Percentiles rank a stretch among this genome's conserved stretches.
These are phyloP conservation scores for Nomada fucata DNA, from an alignment of 2,888 invertebrate species.

Conservation along the genomic window DNA sequence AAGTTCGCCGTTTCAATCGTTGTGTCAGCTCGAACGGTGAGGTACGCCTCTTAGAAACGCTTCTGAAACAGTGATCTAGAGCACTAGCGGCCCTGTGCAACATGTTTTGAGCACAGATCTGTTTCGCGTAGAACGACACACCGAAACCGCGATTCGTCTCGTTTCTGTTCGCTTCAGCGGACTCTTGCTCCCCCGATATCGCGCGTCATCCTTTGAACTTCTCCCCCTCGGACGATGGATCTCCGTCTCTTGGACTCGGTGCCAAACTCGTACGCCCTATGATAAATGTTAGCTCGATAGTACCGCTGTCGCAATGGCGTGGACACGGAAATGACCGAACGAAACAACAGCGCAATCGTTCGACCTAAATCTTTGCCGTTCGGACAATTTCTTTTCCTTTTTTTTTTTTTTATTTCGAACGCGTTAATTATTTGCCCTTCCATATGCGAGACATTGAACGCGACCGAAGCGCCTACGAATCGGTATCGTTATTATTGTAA, in stretches of 20 bases:
- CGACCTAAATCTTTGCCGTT: not conserved
- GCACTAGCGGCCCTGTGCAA: conserved; percentile 55
- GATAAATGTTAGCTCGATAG: conserved; percentile 76
- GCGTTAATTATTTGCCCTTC: not conserved
- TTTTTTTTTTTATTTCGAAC: not conserved
- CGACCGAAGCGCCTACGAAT: not conserved
- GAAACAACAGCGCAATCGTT: not conserved
- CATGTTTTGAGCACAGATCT: conserved; percentile 56
- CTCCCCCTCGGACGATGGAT: conserved; percentile 45
- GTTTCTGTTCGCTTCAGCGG: not conserved
- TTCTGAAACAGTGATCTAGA: conserved; percentile 53
- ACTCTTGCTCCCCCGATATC: not conserved
- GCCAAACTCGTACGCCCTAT: conserved; percentile 69
- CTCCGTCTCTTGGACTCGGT: conserved; percentile 69
- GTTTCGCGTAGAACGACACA: not conserved
- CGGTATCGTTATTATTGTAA: not conserved
- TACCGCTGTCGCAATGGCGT: conserved; percentile 69
- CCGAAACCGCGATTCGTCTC: conserved; percentile 1
- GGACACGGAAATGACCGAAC: not conserved
- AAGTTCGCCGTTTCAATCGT: not conserved
- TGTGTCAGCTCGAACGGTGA: conserved; percentile 43
- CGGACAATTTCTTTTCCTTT: not conserved
- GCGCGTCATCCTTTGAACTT: conserved; percentile 16
- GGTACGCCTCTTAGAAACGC: conserved; percentile 57
- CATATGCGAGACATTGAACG: not conserved